Conservation (phyloP, 2,113 vertebrate species). For the Takifugu bimaculatus region DNA sequence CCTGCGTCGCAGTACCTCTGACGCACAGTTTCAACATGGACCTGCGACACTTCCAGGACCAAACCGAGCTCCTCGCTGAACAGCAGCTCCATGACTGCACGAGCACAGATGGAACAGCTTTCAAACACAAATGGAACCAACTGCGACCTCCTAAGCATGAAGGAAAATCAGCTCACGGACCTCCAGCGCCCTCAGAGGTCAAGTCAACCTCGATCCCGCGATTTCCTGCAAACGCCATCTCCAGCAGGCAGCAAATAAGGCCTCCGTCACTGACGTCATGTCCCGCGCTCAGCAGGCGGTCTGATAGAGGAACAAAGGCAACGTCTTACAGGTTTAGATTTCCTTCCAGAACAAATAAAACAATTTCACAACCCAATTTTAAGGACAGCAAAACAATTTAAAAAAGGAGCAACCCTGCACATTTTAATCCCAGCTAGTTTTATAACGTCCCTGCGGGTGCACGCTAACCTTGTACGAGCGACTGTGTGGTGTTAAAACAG, state of each 20-base stretch:
- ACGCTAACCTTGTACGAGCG: conserved; percentile 75
- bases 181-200: conserved; percentile 61
- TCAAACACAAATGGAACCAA: background rate
- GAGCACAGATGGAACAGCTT: background rate
- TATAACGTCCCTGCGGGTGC: background rate
- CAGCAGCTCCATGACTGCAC: conserved; percentile 78
- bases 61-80: conserved; percentile 88
- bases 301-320: conserved; percentile 51
- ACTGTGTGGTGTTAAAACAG: conserved; percentile 84
- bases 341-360: no score
- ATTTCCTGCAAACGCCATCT: conserved; percentile 93
- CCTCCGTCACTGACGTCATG: conserved; percentile 93
- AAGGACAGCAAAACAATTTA: background rate
- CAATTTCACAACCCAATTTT: background rate
- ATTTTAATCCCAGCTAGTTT: background rate
- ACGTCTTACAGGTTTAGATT: background rate
- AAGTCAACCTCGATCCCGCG: conserved; percentile 81
- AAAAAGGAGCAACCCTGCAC: no score
- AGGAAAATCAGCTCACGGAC: conserved; percentile 58
- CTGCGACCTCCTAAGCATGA: background rate
- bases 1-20: conserved; percentile 72
- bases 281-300: conserved; percentile 80
- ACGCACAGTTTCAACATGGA: conserved; percentile 54
- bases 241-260: conserved; percentile 82
- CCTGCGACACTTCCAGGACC: conserved; percentile 80